Evolutionary conservation across 2,888 invertebrate genomes (phyloP).

Genomic region (Kuschelorhynchus macadamiae): DNA sequence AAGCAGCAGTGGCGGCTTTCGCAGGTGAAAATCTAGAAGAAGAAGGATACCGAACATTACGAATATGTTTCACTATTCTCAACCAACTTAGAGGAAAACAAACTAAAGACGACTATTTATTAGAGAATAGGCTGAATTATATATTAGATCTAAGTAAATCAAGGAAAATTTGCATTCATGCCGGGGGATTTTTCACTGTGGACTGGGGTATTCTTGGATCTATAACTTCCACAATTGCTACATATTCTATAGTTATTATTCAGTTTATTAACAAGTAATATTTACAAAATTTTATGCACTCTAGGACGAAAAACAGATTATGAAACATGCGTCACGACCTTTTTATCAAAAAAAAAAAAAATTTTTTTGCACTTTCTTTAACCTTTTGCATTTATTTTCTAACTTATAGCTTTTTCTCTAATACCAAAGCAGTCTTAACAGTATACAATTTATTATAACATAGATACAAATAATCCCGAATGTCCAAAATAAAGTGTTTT

Average conservation of each 20-base stretch:
- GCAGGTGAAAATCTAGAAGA: conserved; percentile 35
- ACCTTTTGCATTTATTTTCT: too few relatives aligned
- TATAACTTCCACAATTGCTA: conserved; percentile 40
- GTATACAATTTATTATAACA: too few relatives aligned
- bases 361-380: too few relatives aligned
- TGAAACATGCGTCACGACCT: too few relatives aligned
- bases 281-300: too few relatives aligned
- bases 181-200: conserved; percentile 46
- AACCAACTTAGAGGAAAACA: conserved; percentile 21
- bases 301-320: too few relatives aligned
- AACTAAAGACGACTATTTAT: conserved; percentile 9
- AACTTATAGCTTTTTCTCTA: too few relatives aligned
- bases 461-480: too few relatives aligned
- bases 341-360: too few relatives aligned
- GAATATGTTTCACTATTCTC: conserved; percentile 32
- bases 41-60: conserved; percentile 29
- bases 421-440: too few relatives aligned
- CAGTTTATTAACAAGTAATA: conserved; percentile 41
- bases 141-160: conserved; percentile 39
- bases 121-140: conserved; percentile 29
- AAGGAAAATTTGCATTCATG: conserved; percentile 36
- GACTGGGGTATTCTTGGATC: conserved; percentile 46
- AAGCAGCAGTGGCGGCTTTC: conserved; percentile 32
- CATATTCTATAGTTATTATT: conserved; percentile 45
- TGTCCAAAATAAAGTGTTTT: too few relatives aligned